These are phyloP conservation scores for Antheraea mylitta DNA, from an alignment of 1,140 invertebrate genomes.

Conservation along the genomic window DNA sequence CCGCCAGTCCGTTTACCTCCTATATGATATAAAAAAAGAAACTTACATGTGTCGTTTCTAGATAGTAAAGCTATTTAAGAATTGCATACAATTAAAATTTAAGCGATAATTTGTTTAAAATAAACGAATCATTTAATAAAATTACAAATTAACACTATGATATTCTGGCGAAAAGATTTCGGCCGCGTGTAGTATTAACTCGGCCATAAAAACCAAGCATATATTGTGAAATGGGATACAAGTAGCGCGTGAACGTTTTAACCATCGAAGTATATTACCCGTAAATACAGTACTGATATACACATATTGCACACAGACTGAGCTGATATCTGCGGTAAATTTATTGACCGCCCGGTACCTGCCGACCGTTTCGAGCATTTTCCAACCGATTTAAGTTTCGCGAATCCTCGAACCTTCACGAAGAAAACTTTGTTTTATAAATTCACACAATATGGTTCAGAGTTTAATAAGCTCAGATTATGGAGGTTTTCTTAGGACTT, in stretches of 20 bases:
- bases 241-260: not conserved
- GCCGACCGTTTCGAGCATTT: not conserved
- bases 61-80: no score
- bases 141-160: not conserved
- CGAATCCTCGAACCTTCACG: not conserved
- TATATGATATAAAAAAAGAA: no score
- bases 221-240: not conserved
- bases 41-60: no score
- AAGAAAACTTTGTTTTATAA: not conserved
- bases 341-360: slow-evolving; percentile 1
- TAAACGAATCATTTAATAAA: not conserved
- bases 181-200: not conserved
- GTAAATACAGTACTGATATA: slow-evolving; percentile 1
- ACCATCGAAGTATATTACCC: not conserved
- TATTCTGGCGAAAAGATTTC: not conserved
- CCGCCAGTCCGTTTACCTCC: no score
- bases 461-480: not conserved
- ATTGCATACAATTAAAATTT: no score
- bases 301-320: not conserved
- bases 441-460: not conserved
- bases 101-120: no score
- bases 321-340: not conserved
- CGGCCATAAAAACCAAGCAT: not conserved
- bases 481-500: not conserved
- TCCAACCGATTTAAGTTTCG: not conserved